phyloP scores from a whole-genome alignment of 2,113 vertebrate species.

The Platysternon megacephalum region DNA sequence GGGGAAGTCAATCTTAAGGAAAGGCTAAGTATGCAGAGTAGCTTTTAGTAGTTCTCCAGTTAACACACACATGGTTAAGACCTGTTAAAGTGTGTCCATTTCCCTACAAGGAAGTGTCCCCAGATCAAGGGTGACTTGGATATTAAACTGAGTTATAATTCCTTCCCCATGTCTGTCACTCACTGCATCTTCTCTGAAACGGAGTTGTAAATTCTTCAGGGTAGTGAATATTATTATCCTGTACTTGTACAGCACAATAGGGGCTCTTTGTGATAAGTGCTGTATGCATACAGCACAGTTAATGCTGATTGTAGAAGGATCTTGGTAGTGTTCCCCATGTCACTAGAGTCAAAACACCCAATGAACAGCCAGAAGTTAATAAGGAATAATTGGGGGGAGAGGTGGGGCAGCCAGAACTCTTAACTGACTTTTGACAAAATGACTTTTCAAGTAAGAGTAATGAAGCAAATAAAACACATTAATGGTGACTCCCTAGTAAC shows the following conservation, averaged over 20 bases:
- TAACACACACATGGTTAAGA: conserved; percentile 14
- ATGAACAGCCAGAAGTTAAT: neutral
- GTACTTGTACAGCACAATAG: neutral
- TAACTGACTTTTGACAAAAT: neutral
- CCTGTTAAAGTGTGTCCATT: neutral
- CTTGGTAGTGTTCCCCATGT: neutral
- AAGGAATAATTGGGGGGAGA: accelerated
- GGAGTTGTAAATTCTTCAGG: neutral
- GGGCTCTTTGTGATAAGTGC: neutral
- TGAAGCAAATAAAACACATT: too few species aligned
- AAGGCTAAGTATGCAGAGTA: conserved; percentile 19
- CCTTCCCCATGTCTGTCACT: neutral
- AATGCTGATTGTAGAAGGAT: neutral
- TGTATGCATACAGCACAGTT: neutral
- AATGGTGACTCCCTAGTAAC: neutral
- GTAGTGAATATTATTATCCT: neutral
- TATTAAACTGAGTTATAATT: neutral
- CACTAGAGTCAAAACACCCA: neutral
- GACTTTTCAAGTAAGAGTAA: neutral
- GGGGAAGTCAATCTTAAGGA: neutral
- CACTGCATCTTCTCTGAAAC: accelerated
- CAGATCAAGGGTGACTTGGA: accelerated
- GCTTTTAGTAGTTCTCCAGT: conserved; percentile 11
- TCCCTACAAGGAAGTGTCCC: neutral
- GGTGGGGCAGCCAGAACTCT: neutral